Percentiles rank a stretch among this genome's conserved stretches.
Conservation (phyloP, 2,113 vertebrate species). For the Poeciliopsis turrubarensis region DNA sequence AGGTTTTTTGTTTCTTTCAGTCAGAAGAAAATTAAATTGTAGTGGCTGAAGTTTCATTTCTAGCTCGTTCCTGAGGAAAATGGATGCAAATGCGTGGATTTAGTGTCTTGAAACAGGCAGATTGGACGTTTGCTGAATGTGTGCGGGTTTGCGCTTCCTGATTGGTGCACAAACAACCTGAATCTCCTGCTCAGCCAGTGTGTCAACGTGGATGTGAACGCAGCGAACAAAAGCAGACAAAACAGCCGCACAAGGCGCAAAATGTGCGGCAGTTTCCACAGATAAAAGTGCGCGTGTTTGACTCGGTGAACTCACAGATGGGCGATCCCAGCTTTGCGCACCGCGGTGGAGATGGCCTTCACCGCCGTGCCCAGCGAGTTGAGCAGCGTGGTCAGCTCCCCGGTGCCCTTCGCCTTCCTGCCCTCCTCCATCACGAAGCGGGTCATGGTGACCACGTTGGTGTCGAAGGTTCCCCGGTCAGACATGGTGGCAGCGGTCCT, state of each 20-base stretch:
- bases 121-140: constrained; percentile 29
- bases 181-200: constrained; percentile 18
- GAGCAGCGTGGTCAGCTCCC: constrained; percentile 92
- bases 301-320: constrained; percentile 83
- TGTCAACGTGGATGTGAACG: constrained; percentile 37
- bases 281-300: neutral
- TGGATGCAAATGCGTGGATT: neutral
- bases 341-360: constrained; percentile 93
- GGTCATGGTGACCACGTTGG: constrained; percentile 91
- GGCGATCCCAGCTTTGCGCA: constrained; percentile 94
- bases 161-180: constrained; percentile 33
- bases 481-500: constrained; percentile 76
- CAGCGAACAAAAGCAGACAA: neutral
- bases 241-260: too few relatives aligned
- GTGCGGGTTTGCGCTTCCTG: constrained; percentile 22
- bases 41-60: neutral
- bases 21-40: neutral
- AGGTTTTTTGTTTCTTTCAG: too few relatives aligned
- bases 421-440: constrained; percentile 94
- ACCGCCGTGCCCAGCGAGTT: constrained; percentile 90
- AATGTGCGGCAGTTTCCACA: neutral
- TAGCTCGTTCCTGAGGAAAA: neutral
- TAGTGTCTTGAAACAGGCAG: neutral
- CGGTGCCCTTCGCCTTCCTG: constrained; percentile 85
- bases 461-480: constrained; percentile 87